Evolutionary conservation across 2,797 vertebrate genomes (phyloP).

Genomic region (Spatula versicolor): DNA sequence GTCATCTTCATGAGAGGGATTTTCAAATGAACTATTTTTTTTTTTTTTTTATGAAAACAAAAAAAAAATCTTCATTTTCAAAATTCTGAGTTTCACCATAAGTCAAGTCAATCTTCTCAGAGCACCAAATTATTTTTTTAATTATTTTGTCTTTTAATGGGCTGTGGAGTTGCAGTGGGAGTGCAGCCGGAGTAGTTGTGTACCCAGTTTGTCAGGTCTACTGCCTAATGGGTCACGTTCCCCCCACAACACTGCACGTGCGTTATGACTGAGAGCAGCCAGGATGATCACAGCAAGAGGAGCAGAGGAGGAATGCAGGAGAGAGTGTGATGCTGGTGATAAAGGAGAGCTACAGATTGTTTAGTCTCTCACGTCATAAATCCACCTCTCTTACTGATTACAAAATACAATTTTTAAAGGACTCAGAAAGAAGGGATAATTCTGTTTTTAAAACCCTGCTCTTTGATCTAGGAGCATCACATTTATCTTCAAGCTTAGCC

Average conservation of each 20-base stretch:
- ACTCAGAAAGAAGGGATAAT: background rate
- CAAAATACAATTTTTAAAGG: background rate
- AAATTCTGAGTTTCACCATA: background rate
- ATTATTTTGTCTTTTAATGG: background rate
- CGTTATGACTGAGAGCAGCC: background rate
- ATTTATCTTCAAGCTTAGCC: background rate
- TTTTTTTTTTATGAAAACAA: background rate
- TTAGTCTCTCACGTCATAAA: conserved; percentile 9
- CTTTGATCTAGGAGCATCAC: background rate
- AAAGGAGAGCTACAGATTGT: background rate
- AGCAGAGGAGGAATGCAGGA: background rate
- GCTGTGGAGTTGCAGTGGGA: background rate
- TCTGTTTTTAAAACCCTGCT: background rate
- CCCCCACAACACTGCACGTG: background rate
- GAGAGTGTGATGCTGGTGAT: background rate
- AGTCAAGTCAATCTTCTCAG: background rate
- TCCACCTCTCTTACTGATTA: background rate
- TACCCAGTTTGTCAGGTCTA: background rate
- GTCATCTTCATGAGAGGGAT: background rate
- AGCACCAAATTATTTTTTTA: background rate
- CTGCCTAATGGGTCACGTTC: background rate
- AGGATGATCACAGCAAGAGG: background rate
- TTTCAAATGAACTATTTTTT: background rate
- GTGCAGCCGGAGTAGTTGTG: background rate
- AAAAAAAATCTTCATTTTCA: background rate